Conservation (phyloP, 2,888 invertebrate species). For the Cotesia congregata region DNA sequence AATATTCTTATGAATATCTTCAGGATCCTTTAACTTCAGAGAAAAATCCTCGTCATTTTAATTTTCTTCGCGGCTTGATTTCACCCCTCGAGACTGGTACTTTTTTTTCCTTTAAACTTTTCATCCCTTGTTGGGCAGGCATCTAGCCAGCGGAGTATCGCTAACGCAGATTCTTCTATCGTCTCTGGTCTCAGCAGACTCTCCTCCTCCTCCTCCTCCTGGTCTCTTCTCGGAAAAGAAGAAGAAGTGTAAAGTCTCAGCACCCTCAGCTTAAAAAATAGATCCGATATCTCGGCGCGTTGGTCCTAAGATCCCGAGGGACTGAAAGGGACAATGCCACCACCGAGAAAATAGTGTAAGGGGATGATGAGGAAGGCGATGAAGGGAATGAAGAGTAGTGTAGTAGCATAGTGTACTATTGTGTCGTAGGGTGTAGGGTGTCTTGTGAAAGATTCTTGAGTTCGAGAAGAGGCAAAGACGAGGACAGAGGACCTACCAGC, state of each 20-base stretch:
- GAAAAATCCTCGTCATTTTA: conserved; percentile 63
- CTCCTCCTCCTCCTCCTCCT: conserved; percentile 19
- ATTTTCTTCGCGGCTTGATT: conserved; percentile 70
- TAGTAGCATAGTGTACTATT: too few species aligned
- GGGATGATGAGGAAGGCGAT: conserved; percentile 35
- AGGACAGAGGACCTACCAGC: conserved; percentile 20
- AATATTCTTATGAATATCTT: conserved; percentile 18
- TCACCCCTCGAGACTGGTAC: conserved; percentile 53
- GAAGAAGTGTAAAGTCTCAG: conserved; percentile 68
- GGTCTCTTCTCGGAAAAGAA: conserved; percentile 54
- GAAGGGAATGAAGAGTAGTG: conserved; percentile 35
- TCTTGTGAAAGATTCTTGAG: conserved; percentile 38
- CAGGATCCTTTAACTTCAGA: conserved; percentile 44
- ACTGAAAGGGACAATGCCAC: conserved; percentile 67
- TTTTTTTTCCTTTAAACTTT: conserved; percentile 34
- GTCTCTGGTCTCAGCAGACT: conserved; percentile 36
- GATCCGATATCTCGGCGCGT: conserved; percentile 70
- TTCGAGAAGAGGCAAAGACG: conserved; percentile 30
- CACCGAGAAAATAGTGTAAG: conserved; percentile 33
- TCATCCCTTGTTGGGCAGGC: conserved; percentile 34
- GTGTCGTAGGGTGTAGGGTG: conserved; percentile 26
- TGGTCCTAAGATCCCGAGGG: conserved; percentile 65
- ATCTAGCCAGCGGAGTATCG: conserved; percentile 20
- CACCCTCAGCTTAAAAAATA: conserved; percentile 71
- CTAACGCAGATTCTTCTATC: conserved; percentile 36